Base-by-base conservation (phyloP, 2,797 vertebrate species). In the Salmo trutta region DNA sequence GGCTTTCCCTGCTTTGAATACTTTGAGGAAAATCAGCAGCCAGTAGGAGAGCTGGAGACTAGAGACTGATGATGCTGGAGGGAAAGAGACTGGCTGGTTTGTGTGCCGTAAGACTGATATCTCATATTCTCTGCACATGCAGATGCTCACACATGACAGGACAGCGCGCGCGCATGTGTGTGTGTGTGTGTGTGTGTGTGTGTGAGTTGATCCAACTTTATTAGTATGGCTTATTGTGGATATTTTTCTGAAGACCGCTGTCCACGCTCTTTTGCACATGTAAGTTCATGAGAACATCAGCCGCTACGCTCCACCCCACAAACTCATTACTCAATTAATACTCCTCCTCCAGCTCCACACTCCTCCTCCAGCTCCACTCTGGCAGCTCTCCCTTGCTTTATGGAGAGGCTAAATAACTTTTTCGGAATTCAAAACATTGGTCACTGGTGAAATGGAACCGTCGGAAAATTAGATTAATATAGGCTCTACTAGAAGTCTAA, bases 1-100 rank as follows among this genome's bases (percentile, higher is more conserved):
- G 84, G 87, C 80, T 82, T 79, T 47, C 79, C 82, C 88, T 52
- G 31, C 83, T 82, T 81, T 84, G 78, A 88, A 81, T 79, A 81
- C 79, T 84, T 76, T 81, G 82, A 80, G 77, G 75, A 83, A 89
- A 83, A 86, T 80, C 81, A 78, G 77, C 75, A 68, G 74, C 81
- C 80, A 75, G 75, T 76, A 79, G 80, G 79, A 85, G 80, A 79
- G 41, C 41, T 8, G 10, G 14, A 41, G 59, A 36, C 16, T 6
- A 62, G 29, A 19, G 72, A 64, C 1, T 59, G 56, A 5, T 21
- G 41, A 51, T 71, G 41, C 69, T 7, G 74, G 82, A 84, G 75
- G 69, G 76, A 69, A 73, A 64, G 71, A 84, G 77, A 64, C 69
- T 27, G 33, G 41, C n/a, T 29, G 6, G 10, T 17, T 33, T 33